These are phyloP conservation scores for Nephrotoma guestfalica DNA, from an alignment of 2,888 invertebrate species.

Conservation along the genomic window DNA sequence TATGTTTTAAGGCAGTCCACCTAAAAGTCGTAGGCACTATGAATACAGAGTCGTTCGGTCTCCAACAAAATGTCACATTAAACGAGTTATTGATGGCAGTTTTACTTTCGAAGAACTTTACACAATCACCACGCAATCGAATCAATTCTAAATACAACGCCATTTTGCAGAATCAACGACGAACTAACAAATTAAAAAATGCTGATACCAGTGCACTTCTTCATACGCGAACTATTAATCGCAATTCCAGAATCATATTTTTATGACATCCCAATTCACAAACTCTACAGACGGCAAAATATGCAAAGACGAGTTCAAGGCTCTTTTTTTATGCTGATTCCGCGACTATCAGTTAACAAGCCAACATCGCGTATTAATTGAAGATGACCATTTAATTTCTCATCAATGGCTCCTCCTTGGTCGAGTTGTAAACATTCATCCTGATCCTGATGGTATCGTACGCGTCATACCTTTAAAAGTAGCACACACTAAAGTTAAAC, in stretches of 20 bases:
- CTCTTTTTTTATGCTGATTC: background rate
- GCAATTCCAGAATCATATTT: too few species aligned
- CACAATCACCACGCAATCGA: background rate
- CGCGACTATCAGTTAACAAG: too few species aligned
- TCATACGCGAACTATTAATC: too few species aligned
- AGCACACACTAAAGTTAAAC: background rate
- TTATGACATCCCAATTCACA: background rate
- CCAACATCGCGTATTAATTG: background rate
- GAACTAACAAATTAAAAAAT: too few species aligned
- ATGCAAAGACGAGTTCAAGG: background rate
- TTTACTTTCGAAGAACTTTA: background rate
- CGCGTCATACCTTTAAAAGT: background rate
- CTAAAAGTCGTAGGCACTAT: background rate
- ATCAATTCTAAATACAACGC: background rate
- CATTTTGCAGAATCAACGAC: too few species aligned
- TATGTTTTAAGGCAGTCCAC: background rate
- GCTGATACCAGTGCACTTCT: too few species aligned
- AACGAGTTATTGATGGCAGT: background rate
- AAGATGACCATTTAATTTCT: background rate
- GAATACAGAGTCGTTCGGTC: too few species aligned
- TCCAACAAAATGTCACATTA: background rate
- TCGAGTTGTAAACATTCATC: background rate
- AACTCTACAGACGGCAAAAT: background rate
- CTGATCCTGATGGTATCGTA: background rate
- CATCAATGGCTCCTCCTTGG: background rate